Evolutionary conservation across 2,113 vertebrate genomes (phyloP).

Genomic region (Urocitellus parryii): DNA sequence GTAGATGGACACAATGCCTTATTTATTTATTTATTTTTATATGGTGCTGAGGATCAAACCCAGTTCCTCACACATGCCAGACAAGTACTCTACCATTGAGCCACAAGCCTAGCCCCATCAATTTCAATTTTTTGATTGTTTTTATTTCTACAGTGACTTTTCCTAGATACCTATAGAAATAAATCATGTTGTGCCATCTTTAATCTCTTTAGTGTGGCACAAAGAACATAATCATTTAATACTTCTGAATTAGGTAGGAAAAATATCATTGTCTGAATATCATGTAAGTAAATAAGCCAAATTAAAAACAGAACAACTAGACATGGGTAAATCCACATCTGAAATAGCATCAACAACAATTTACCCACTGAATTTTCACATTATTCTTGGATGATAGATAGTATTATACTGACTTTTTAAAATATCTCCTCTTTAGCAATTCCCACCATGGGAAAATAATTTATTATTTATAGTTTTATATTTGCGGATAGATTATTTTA

Average conservation of each 20-base stretch:
- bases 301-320: background rate
- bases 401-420: background rate
- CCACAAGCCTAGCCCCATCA: background rate
- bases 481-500: too few relatives aligned
- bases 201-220: background rate
- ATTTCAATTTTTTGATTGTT: conserved; percentile 38
- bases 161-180: background rate
- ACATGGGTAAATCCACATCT: background rate
- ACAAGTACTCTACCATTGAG: too few relatives aligned
- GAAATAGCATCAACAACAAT: background rate
- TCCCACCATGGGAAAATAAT: too few relatives aligned
- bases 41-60: too few relatives aligned
- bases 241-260: conserved; percentile 20
- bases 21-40: too few relatives aligned
- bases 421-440: too few relatives aligned
- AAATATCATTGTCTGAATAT: background rate
- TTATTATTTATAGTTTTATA: too few relatives aligned
- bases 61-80: too few relatives aligned
- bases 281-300: conserved; percentile 2
- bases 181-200: background rate
- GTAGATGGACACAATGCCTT: too few relatives aligned
- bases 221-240: conserved; percentile 9
- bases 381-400: background rate
- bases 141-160: conserved; percentile 49
- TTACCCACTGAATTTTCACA: conserved; percentile 10